phyloP scores from a whole-genome alignment of 2,113 vertebrate species.

The Scolopax mira region DNA sequence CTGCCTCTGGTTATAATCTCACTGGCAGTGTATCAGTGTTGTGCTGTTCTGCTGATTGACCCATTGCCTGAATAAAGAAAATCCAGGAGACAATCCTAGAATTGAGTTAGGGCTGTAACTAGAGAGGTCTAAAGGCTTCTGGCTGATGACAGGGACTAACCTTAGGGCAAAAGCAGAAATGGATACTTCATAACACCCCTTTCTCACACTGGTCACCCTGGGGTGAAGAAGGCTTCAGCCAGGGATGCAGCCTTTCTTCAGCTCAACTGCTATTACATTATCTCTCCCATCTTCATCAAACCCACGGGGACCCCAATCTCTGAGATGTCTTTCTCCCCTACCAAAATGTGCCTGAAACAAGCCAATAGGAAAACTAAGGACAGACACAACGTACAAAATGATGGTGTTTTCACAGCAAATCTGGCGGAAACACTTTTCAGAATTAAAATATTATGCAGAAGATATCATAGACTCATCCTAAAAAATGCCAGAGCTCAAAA shows the following conservation, averaged over 20 bases:
- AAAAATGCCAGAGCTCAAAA: not conserved
- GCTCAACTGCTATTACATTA: not conserved
- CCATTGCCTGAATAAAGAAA: not conserved
- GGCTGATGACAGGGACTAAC: not conserved
- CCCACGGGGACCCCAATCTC: accelerated
- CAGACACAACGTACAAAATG: not conserved
- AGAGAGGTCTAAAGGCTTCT: not conserved
- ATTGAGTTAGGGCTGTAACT: not conserved
- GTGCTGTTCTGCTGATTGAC: not conserved
- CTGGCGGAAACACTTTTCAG: not conserved
- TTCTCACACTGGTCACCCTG: not conserved
- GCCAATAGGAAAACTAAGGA: not conserved
- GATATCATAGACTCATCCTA: not conserved
- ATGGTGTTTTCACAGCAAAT: not conserved
- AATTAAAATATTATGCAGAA: not conserved
- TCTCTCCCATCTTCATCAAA: not conserved
- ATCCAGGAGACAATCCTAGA: not conserved
- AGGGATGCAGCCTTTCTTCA: not conserved
- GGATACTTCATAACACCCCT: not conserved
- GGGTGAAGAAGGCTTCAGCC: not conserved
- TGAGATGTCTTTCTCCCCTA: not conserved
- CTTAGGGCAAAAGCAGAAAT: not conserved
- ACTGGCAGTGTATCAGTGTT: not conserved
- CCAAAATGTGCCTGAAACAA: not conserved
- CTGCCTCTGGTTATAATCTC: not conserved